These are phyloP conservation scores for Melanotaenia boesemani DNA, from an alignment of 2,797 vertebrate genomes.

Conservation along the genomic window DNA sequence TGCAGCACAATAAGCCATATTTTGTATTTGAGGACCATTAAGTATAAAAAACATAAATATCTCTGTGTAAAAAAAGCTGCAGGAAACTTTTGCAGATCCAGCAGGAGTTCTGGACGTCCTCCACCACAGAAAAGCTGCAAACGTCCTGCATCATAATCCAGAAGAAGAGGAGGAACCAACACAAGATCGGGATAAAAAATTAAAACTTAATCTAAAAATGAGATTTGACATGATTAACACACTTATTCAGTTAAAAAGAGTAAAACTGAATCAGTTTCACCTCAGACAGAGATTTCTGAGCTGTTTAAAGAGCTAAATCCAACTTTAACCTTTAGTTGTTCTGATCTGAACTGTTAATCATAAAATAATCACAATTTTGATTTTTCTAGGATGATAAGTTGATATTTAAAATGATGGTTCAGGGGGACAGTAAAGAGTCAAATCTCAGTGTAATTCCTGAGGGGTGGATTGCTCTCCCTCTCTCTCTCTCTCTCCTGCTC, in stretches of 20 bases:
- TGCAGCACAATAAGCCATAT: not conserved
- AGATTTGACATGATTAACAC: not conserved
- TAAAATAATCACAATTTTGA: not conserved
- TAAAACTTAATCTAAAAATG: not conserved
- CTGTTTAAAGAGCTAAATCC: not conserved
- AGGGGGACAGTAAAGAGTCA: too few relatives aligned
- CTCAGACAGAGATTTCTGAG: not conserved
- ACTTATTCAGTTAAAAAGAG: not conserved
- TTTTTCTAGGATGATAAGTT: not conserved
- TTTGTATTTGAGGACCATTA: not conserved
- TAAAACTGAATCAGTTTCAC: not conserved
- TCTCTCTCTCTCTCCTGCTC: too few relatives aligned
- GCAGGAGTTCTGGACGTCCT: not conserved
- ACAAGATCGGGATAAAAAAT: not conserved
- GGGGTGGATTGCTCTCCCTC: too few relatives aligned
- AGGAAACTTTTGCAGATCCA: too few relatives aligned
- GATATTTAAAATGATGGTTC: too few relatives aligned
- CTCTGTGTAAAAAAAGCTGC: too few relatives aligned
- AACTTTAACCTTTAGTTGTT: too few relatives aligned
- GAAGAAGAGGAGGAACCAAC: not conserved
- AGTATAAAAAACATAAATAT: too few relatives aligned
- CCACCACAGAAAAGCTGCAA: not conserved
- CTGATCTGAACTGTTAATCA: too few relatives aligned
- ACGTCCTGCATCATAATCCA: not conserved
- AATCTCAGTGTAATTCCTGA: too few relatives aligned